A percentile compares a stretch with the other conserved stretches of the same genome.
These are phyloP conservation scores for Chloromyia formosa DNA, from an alignment of 2,888 invertebrate species.

Conservation along the genomic window DNA sequence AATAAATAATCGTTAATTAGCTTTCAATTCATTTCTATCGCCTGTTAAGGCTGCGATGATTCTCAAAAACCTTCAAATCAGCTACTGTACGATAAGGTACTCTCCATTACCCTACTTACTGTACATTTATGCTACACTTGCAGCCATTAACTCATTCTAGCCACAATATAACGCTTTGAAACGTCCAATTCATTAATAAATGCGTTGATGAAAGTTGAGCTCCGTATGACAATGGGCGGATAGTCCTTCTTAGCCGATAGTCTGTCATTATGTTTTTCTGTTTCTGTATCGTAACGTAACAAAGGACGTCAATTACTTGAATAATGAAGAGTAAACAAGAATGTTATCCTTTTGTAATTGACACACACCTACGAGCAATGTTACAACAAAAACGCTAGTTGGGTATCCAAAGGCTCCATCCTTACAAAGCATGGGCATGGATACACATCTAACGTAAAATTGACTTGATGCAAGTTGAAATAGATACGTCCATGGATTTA, in stretches of 20 bases:
- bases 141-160: neutral
- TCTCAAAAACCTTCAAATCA: too few relatives aligned
- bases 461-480: too few relatives aligned
- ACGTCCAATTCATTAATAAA: slow-evolving; percentile 33
- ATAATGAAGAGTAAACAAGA: slow-evolving; percentile 36
- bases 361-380: neutral
- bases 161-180: slow-evolving; percentile 29
- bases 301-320: slow-evolving; percentile 20
- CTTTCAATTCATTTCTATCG: too few relatives aligned
- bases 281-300: slow-evolving; percentile 10
- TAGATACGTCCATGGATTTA: too few relatives aligned
- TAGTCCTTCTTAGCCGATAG: neutral
- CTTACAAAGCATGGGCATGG: too few relatives aligned
- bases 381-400: neutral
- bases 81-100: too few relatives aligned
- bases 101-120: too few relatives aligned
- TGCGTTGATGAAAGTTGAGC: slow-evolving; percentile 26
- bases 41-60: too few relatives aligned
- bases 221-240: neutral
- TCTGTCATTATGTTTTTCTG: slow-evolving; percentile 18
- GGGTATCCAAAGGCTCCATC: too few relatives aligned
- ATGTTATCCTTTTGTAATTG: slow-evolving; percentile 28
- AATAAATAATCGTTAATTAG: too few relatives aligned
- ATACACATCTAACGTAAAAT: too few relatives aligned
- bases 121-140: too few relatives aligned